These are phyloP conservation scores for Pangasius sanitwongsei DNA, from an alignment of 2,797 vertebrate genomes.

Conservation along the genomic window DNA sequence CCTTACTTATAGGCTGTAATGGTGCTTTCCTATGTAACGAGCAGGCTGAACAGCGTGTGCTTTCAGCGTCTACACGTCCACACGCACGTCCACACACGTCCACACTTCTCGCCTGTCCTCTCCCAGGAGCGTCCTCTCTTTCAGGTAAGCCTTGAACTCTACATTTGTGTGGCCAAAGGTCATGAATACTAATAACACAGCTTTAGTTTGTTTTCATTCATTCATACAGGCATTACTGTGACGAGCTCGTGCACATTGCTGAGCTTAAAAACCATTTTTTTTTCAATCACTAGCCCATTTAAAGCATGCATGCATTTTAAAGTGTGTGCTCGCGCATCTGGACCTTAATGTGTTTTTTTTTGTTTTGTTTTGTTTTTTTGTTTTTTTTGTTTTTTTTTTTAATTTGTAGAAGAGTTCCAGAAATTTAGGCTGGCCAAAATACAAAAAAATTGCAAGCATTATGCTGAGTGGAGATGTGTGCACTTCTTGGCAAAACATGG, in stretches of 20 bases:
- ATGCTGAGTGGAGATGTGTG: not conserved
- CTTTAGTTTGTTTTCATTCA: not conserved
- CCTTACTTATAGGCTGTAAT: not conserved
- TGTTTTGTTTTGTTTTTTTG: not conserved
- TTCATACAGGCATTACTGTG: not conserved
- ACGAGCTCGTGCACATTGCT: not conserved
- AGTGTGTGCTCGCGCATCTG: not conserved
- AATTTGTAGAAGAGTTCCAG: not conserved
- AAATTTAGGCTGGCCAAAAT: not conserved
- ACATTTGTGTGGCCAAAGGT: not conserved
- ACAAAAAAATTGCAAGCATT: not conserved
- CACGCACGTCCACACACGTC: not conserved
- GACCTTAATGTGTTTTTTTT: not conserved
- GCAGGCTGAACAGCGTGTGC: not conserved
- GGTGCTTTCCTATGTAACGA: not conserved
- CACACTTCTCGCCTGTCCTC: not conserved
- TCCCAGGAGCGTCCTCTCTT: not conserved
- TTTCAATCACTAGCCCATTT: not conserved
- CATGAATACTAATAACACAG: not conserved
- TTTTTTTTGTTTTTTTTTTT: not conserved
- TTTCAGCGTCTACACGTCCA: not conserved
- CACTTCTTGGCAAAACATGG: not conserved
- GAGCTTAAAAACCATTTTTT: not conserved
- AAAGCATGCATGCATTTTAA: not conserved
- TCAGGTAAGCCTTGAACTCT: not conserved